Evolutionary conservation across 35 echinoderm and acorn worm genomes (phyloP), one percentile per base, ranked within the genome.

Genomic region (Acanthaster planci): DNA sequence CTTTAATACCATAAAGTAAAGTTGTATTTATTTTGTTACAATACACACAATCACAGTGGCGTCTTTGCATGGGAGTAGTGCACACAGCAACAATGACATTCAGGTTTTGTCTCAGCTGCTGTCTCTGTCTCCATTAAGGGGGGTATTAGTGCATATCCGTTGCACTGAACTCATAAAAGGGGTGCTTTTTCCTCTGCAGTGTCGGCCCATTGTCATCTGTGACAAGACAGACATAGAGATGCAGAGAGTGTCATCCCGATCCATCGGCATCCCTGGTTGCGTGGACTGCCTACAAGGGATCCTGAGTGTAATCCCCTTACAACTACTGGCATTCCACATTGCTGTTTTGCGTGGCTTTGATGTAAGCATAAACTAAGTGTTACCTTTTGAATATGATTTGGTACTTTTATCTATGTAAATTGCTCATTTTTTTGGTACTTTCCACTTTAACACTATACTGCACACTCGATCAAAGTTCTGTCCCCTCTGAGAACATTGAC

Each of bases 261-360:
- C 87, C 64, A 77, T 99, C 34, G 89, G 91, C 56, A 31, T 99
- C 3, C 96, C 96, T 3, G 80, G 64, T 52, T 86, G 86, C 34
- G 88, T 91, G 0, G 96, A 99, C 55, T 99, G 96, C 53, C 86
- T 99, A 1, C 76, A 90, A 34, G 96, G 96, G 8, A 99, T 99
- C 37, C 88, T 99, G 0, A 85, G 84, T 60, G 96, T 99, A 19
- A 99, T 99, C 78, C 96, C 96, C 7, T 85, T 99, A 15, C 96
- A 99, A 79, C 88, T 99, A 1, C 83, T 99, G 31, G 96, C 96
- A 80, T 99, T 91, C 85, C 96, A 99, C 39, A 94, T 92, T 29
- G 96, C 96, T 60, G 92, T 94, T 6, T 85, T 94, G 44, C 53
- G 92, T 47, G 96, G 92, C 85, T 99, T 91, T 87, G 92, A 99